Conservation (phyloP, 2,113 vertebrate species). For the Nothocercus julius region DNA sequence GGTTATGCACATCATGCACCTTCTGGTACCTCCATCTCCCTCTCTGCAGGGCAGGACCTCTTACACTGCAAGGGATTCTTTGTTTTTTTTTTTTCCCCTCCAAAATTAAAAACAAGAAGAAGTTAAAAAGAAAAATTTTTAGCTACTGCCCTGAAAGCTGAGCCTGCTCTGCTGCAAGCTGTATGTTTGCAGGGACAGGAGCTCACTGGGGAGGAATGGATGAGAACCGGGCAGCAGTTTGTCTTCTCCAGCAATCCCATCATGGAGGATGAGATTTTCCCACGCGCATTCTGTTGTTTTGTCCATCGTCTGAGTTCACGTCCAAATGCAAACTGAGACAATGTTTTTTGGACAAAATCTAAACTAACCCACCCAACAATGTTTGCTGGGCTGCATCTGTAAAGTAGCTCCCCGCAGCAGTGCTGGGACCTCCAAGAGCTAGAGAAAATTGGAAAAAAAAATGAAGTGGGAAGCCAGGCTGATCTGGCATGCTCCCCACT, state of each 20-base stretch:
- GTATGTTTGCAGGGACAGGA: not conserved
- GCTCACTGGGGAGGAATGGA: not conserved
- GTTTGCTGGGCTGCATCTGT: not conserved
- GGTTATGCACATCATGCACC: not conserved
- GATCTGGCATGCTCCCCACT: not conserved
- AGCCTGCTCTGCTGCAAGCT: not conserved
- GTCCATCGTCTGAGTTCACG: too few relatives aligned
- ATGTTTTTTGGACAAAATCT: not conserved
- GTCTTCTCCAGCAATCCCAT: not conserved
- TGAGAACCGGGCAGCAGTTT: rapidly evolving
- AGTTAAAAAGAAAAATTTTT: not conserved
- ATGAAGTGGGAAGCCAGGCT: not conserved
- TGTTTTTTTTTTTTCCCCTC: not conserved
- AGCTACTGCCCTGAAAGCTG: not conserved
- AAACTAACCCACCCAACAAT: not conserved
- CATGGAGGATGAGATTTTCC: not conserved
- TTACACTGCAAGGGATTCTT: not conserved
- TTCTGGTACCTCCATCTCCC: not conserved
- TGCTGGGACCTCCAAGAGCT: not conserved
- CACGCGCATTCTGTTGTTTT: rapidly evolving
- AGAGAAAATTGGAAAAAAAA: not conserved
- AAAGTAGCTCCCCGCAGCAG: not conserved
- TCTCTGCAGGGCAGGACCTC: not conserved
- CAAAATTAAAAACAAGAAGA: not conserved
- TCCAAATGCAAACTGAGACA: not conserved